These are phyloP conservation scores for Zaprionus vittiger DNA, from an alignment of 1,140 invertebrate genomes.

Conservation along the genomic window DNA sequence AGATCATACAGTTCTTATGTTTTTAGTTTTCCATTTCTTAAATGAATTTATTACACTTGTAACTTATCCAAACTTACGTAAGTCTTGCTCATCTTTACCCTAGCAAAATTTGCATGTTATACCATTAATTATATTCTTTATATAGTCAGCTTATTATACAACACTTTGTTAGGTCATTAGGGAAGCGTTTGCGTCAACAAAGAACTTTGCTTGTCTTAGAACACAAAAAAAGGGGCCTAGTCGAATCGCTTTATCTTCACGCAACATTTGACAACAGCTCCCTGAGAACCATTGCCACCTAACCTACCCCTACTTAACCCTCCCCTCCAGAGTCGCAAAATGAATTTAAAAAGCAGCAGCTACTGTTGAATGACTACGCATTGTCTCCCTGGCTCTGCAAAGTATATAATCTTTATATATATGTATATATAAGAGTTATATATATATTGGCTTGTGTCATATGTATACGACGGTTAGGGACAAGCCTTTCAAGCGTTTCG, in stretches of 20 bases:
- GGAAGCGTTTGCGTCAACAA: constrained; percentile 32
- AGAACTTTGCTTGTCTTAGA: constrained; percentile 45
- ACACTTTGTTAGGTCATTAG: constrained; percentile 22
- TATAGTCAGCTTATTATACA: constrained; percentile 6
- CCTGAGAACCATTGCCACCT: neutral
- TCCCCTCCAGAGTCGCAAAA: constrained; percentile 5
- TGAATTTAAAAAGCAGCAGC: constrained; percentile 2
- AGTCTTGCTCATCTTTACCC: neutral
- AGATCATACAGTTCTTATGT: neutral
- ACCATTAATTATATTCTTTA: neutral
- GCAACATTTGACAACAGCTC: constrained; percentile 64
- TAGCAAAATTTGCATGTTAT: neutral
- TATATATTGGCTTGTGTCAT: constrained; percentile 1
- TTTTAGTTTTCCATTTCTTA: too few species aligned
- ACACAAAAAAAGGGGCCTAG: constrained; percentile 31
- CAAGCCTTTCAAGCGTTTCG: constrained; percentile 63
- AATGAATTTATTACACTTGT: too few species aligned
- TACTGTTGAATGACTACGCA: constrained; percentile 51
- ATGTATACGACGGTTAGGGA: constrained; percentile 40
- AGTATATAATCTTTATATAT: constrained; percentile 30
- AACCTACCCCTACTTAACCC: neutral
- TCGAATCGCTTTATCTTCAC: constrained; percentile 60
- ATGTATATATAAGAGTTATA: constrained; percentile 13
- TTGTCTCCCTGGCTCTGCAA: constrained; percentile 36
- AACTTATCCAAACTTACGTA: neutral